Conservation (phyloP, 2,797 vertebrate species). For the Rhadinocentrus ornatus region DNA sequence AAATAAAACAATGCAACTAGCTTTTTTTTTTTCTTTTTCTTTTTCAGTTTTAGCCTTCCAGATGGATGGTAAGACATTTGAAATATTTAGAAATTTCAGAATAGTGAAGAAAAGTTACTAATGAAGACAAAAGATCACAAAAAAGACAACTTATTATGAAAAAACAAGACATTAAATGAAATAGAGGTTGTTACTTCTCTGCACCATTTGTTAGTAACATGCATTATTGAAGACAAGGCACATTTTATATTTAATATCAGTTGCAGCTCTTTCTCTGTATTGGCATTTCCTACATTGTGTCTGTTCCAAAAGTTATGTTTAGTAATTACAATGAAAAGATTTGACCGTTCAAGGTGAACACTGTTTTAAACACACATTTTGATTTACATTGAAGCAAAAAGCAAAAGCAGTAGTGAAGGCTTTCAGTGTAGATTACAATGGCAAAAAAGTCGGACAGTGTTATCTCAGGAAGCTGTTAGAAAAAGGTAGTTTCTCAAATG, state of each 20-base stretch:
- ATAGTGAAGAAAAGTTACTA: conserved; percentile 1
- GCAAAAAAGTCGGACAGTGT: conserved; percentile 42
- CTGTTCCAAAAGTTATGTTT: neutral
- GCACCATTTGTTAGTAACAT: conserved; percentile 18
- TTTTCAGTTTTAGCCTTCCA: conserved; percentile 18
- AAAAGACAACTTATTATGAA: conserved; percentile 3
- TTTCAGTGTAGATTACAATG: conserved; percentile 69
- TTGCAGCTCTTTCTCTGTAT: conserved; percentile 40
- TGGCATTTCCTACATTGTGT: conserved; percentile 29
- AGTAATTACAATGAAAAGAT: conserved; percentile 32
- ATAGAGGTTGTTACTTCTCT: conserved; percentile 17
- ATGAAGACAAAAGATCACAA: conserved; percentile 2
- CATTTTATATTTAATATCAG: conserved; percentile 42
- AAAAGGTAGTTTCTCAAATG: conserved; percentile 25
- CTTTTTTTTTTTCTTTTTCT: neutral
- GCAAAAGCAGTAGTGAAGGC: conserved; percentile 62
- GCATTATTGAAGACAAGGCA: conserved; percentile 47
- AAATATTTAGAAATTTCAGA: conserved; percentile 23
- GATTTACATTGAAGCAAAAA: conserved; percentile 35
- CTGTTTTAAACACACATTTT: conserved; percentile 54
- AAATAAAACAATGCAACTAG: conserved; percentile 29
- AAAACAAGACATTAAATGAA: conserved; percentile 25
- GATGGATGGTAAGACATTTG: conserved; percentile 24
- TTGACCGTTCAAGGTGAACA: conserved; percentile 44
- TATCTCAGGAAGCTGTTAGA: conserved; percentile 53